These are phyloP conservation scores for Stenodera caucasica DNA, from an alignment of 2,888 invertebrate species.

Conservation along the genomic window DNA sequence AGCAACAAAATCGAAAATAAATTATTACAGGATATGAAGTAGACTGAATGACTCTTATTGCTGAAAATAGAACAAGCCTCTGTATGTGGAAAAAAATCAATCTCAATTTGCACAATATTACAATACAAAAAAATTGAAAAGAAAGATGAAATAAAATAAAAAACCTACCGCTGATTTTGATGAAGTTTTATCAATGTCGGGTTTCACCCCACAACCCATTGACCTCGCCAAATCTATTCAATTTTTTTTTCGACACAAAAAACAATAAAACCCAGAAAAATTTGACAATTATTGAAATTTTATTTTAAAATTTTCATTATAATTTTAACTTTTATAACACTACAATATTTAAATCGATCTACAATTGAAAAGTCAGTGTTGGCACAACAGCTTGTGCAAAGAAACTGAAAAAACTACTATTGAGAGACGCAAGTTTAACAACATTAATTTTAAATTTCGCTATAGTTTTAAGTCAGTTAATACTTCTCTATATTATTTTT, in stretches of 20 bases:
- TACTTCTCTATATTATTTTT: conserved; percentile 14
- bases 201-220: conserved; percentile 39
- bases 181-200: conserved; percentile 23
- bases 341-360: too few relatives aligned
- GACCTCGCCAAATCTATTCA: conserved; percentile 4
- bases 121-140: too few relatives aligned
- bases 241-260: background rate
- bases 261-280: background rate
- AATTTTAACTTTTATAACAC: too few relatives aligned
- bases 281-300: background rate
- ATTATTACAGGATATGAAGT: background rate
- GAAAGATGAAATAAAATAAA: background rate
- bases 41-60: background rate
- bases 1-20: conserved; percentile 4
- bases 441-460: conserved; percentile 26
- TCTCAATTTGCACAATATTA: background rate
- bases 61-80: conserved; percentile 16
- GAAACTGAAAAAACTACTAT: conserved; percentile 25
- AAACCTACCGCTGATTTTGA: conserved; percentile 17
- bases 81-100: conserved; percentile 7
- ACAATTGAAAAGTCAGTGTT: background rate
- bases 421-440: conserved; percentile 9
- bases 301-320: too few relatives aligned
- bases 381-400: conserved; percentile 16
- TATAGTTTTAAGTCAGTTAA: conserved; percentile 22